Percentiles rank a stretch among this genome's conserved stretches.
phyloP scores from a whole-genome alignment of 2,888 invertebrate genomes.

The Nephrotoma guestfalica region DNA sequence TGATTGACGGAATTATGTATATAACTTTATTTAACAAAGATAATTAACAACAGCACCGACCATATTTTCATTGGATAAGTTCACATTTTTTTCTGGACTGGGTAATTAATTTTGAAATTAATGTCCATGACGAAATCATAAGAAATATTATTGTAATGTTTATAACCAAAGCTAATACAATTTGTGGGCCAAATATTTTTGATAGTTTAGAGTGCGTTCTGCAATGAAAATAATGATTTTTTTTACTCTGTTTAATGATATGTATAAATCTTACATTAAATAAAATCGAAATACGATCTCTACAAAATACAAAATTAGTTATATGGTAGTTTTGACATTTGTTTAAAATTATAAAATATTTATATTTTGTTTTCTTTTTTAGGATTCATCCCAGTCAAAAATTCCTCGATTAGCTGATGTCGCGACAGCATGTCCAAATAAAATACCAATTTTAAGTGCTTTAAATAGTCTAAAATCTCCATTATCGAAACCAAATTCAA shows the following conservation, averaged over 20 bases:
- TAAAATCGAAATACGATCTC: too few relatives aligned
- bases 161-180: background rate
- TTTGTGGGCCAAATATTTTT: background rate
- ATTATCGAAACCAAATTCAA: constrained; percentile 7
- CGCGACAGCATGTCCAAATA: constrained; percentile 14
- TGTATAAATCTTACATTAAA: background rate
- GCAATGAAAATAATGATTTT: background rate
- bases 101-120: background rate
- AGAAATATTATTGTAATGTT: background rate
- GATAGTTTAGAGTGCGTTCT: background rate
- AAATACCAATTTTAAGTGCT: constrained; percentile 26
- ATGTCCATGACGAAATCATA: background rate
- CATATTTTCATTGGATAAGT: background rate
- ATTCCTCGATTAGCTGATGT: constrained; percentile 27
- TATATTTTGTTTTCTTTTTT: constrained; percentile 13
- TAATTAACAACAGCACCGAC: background rate
- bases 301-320: too few relatives aligned
- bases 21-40: background rate
- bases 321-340: too few relatives aligned
- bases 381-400: constrained; percentile 27
- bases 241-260: background rate
- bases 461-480: constrained; percentile 12
- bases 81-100: background rate
- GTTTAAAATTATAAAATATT: too few relatives aligned
- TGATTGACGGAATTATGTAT: background rate